A percentile compares a stretch with the other conserved stretches of the same genome.
Evolutionary conservation across 2,888 invertebrate species (phyloP).

Genomic region (Eugnorisma glareosa): DNA sequence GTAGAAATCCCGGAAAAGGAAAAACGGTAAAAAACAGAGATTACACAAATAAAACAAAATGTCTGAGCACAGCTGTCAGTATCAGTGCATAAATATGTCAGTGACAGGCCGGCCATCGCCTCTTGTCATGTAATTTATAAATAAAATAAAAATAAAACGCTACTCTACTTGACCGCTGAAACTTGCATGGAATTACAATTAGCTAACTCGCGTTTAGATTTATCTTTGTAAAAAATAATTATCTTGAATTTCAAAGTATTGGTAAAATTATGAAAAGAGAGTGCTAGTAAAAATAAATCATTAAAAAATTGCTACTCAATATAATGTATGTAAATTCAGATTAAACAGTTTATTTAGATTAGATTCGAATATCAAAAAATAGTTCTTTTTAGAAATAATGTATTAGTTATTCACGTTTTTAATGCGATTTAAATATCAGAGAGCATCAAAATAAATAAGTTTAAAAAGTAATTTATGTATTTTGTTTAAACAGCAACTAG

Average conservation of each 20-base stretch:
- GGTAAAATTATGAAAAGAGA: background rate
- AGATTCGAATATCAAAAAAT: background rate
- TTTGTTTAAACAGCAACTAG: background rate
- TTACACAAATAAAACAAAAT: slow-evolving; percentile 28
- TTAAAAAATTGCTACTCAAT: background rate
- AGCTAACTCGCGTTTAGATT: slow-evolving; percentile 7
- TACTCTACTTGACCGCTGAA: slow-evolving; percentile 43
- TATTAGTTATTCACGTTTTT: background rate
- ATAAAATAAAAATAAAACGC: slow-evolving; percentile 16
- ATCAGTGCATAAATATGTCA: slow-evolving; percentile 33
- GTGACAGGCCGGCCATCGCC: slow-evolving; percentile 36
- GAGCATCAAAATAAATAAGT: background rate
- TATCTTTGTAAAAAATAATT: background rate
- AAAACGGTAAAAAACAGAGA: background rate
- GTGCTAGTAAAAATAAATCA: background rate
- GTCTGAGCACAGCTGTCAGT: slow-evolving; percentile 34
- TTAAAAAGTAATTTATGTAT: background rate
- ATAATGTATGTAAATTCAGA: background rate
- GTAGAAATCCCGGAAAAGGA: background rate
- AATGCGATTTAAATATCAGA: slow-evolving; percentile 1
- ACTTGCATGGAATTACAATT: slow-evolving; percentile 56
- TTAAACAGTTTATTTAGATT: slow-evolving; percentile 6
- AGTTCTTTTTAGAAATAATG: background rate
- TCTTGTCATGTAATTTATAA: slow-evolving; percentile 30
- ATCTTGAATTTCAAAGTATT: background rate